Base-by-base conservation (phyloP, 2,113 vertebrate species). In the Triplophysa dalaica region DNA sequence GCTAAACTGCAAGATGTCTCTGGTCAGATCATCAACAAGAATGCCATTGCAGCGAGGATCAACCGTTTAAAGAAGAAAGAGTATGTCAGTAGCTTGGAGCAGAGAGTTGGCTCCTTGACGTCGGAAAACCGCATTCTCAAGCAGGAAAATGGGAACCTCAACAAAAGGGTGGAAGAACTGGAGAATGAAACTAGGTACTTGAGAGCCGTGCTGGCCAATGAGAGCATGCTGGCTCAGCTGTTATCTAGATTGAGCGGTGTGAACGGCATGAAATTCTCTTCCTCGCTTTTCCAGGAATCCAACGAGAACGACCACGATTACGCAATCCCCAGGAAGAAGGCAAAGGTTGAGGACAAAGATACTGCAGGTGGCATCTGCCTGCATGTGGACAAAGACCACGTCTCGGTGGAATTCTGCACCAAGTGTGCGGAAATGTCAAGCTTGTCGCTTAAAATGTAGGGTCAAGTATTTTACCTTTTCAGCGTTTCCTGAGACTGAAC, bases 341-440 rank as follows among this genome's bases (percentile, higher is more conserved):
- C 88, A 90, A 94, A 92, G 91, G 85, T 91, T 79, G 92, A 94
- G 76, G 93, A 93, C 83, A 93, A 92, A 86, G 91, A 91, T 66
- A 85, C 92, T 11, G 89, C 94, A 69, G 94, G 94, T 58, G 96
- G 97, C 63, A 91, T 99, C 83, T 99, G 97, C 89, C 94, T 99
- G 62, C 97, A 99, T 83, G 96, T 99, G 90, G 97, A 98, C 91
- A 94, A 94, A 91, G 94, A 97, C 89, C 95, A 95, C 83, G 95
- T 99, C 91, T 99, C 97, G 79, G 96, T 98, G 94, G 97, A 99
- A 93, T 98, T 99, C 94, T 98, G 97, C 93, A 94, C 95, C 81
- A 93, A 95, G 78, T 99, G 97, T 88, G 95, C 97, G 85, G 92
- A 94, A 89, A 95, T 94, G 83, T 96, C 97, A 33, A 93, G 94